A percentile compares a stretch with the other conserved stretches of the same genome.
phyloP scores from a whole-genome alignment of 53 echinoderm and acorn worm genomes.

The Arbacia lixula region DNA sequence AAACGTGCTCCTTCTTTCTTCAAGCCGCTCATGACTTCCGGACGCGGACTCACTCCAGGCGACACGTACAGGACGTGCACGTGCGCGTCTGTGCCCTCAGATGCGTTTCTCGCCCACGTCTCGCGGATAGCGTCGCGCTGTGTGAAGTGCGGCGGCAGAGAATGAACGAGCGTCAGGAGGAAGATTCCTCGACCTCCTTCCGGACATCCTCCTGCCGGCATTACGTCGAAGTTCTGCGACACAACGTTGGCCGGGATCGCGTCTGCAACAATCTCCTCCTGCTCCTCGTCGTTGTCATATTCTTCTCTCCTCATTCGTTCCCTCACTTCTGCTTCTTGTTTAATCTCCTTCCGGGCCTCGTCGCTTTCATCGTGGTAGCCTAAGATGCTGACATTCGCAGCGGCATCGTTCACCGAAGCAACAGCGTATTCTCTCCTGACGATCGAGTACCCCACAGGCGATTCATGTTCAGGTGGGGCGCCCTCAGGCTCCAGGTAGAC shows the following conservation, averaged over 20 bases:
- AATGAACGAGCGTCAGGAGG: constrained; percentile 69
- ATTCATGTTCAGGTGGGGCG: constrained; percentile 30
- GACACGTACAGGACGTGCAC: constrained; percentile 66
- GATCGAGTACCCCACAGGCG: constrained; percentile 4
- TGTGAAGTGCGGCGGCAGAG: constrained; percentile 61
- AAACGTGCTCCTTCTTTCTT: constrained; percentile 37
- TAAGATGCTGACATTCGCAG: not conserved
- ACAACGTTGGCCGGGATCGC: constrained; percentile 7
- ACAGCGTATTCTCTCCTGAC: constrained; percentile 1
- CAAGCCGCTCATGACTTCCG: constrained; percentile 41
- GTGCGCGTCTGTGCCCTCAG: constrained; percentile 41
- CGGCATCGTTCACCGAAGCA: not conserved
- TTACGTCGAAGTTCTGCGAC: constrained; percentile 61
- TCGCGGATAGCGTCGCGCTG: constrained; percentile 74
- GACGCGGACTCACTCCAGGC: constrained; percentile 55
- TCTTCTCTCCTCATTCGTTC: not conserved
- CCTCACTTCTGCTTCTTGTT: not conserved
- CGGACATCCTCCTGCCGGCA: constrained; percentile 54
- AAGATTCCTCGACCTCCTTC: constrained; percentile 47
- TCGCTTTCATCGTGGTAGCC: constrained; percentile 32
- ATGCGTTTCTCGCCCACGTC: constrained; percentile 61
- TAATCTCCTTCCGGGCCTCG: constrained; percentile 17
- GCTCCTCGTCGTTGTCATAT: not conserved
- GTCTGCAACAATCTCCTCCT: not conserved
- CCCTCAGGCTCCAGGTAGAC: constrained; percentile 64